Conservation (phyloP, 1,140 invertebrate species). For the Cherax quadricarinatus region DNA sequence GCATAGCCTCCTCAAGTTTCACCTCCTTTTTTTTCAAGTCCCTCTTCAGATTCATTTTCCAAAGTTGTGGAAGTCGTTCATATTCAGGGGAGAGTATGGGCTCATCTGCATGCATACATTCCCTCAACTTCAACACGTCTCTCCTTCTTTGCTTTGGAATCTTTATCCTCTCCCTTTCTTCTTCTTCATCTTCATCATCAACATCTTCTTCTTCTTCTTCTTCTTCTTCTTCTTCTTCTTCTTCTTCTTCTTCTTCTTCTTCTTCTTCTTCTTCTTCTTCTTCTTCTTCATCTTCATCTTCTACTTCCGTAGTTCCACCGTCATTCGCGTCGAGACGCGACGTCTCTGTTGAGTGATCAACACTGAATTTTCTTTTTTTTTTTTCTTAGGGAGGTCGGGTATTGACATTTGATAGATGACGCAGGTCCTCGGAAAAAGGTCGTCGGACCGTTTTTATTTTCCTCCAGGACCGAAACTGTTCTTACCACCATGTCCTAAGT, state of each 20-base stretch:
- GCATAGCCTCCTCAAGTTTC: background rate
- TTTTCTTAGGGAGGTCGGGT: too few relatives aligned
- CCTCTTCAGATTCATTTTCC: conserved; percentile 1
- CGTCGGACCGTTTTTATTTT: too few relatives aligned
- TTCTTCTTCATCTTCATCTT: background rate
- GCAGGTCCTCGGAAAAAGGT: too few relatives aligned
- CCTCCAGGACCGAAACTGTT: too few relatives aligned
- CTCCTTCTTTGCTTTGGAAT: too few relatives aligned
- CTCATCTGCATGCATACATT: conserved; percentile 27
- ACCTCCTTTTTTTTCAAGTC: background rate
- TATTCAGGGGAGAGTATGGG: conserved; percentile 16
- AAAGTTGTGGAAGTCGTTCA: conserved; percentile 23
- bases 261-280: background rate
- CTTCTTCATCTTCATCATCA: too few relatives aligned
- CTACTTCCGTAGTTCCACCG: background rate
- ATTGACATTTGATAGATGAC: too few relatives aligned
- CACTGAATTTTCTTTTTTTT: too few relatives aligned
- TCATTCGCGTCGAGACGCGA: background rate
- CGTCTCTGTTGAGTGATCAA: too few relatives aligned
- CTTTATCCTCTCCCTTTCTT: too few relatives aligned
- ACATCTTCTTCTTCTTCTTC: background rate
- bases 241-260: background rate
- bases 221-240: background rate
- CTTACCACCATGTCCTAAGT: too few relatives aligned
- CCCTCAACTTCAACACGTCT: background rate